These are phyloP conservation scores for Glandiceps talaboti DNA, from an alignment of 53 echinoderm and acorn worm species.

Conservation along the genomic window DNA sequence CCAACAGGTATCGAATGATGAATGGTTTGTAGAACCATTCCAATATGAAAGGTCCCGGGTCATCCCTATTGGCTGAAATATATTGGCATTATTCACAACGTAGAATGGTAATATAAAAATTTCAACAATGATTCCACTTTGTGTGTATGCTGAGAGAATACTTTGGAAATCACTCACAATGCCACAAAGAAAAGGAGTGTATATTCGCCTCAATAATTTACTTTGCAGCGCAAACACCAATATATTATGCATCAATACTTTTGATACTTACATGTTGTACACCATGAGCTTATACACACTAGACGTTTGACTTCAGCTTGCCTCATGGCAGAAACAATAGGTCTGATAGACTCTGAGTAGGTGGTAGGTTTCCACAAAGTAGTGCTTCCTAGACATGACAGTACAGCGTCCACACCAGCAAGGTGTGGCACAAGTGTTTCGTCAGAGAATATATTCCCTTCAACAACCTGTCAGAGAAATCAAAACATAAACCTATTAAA, in stretches of 20 bases:
- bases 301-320: slow-evolving; percentile 29
- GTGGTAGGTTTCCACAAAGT: slow-evolving; percentile 11
- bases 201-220: too few relatives aligned
- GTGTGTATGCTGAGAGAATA: too few relatives aligned
- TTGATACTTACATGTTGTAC: slow-evolving; percentile 21
- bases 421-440: slow-evolving; percentile 31
- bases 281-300: slow-evolving; percentile 50
- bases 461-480: too few relatives aligned
- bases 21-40: slow-evolving; percentile 35
- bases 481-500: too few relatives aligned
- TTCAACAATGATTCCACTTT: too few relatives aligned
- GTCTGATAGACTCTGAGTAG: slow-evolving; percentile 41
- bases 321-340: slow-evolving; percentile 37
- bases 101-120: too few relatives aligned
- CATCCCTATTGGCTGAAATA: slow-evolving; percentile 43
- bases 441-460: slow-evolving; percentile 33
- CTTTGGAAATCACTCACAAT: too few relatives aligned
- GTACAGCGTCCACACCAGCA: slow-evolving; percentile 45
- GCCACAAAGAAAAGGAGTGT: too few relatives aligned
- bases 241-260: too few relatives aligned
- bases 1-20: slow-evolving; percentile 24
- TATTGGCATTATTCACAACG: background rate
- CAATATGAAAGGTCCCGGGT: slow-evolving; percentile 15
- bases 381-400: slow-evolving; percentile 27
- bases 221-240: too few relatives aligned